Evolutionary conservation across 2,888 invertebrate species (phyloP).

Genomic region (Lepidochrysops patricia): DNA sequence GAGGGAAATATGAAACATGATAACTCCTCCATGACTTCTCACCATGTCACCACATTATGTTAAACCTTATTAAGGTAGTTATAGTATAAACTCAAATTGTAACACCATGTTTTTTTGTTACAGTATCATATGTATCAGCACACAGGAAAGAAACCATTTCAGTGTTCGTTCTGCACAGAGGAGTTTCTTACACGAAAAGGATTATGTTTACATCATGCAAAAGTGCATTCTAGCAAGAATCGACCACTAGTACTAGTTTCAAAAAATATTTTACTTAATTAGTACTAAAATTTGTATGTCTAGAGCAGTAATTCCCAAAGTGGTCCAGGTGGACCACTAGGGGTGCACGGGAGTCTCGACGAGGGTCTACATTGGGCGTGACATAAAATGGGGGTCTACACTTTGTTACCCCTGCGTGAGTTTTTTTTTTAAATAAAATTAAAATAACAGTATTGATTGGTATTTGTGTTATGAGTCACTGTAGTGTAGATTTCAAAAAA

Average conservation of each 20-base stretch:
- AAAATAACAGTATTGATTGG: too few relatives aligned
- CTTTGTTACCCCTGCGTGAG: too few relatives aligned
- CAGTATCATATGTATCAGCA: constrained; percentile 75
- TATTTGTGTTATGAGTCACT: too few relatives aligned
- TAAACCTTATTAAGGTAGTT: neutral
- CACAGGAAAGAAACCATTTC: constrained; percentile 93
- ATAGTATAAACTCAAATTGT: neutral
- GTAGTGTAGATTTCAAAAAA: too few relatives aligned
- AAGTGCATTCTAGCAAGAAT: constrained; percentile 39
- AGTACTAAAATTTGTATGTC: constrained; percentile 16
- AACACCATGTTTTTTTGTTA: constrained; percentile 28
- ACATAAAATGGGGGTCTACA: too few relatives aligned
- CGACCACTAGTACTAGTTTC: constrained; percentile 44
- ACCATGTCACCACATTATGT: neutral
- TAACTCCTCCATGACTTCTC: too few relatives aligned
- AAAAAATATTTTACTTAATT: constrained; percentile 43
- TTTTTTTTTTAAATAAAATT: too few relatives aligned
- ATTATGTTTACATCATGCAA: constrained; percentile 50
- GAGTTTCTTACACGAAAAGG: constrained; percentile 54
- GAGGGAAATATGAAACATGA: too few relatives aligned
- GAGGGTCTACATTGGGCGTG: too few relatives aligned
- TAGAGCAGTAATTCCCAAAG: neutral
- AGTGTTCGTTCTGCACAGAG: constrained; percentile 81
- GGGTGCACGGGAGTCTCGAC: too few relatives aligned
- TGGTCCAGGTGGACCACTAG: too few relatives aligned